A percentile compares a stretch with the other conserved stretches of the same genome.
phyloP scores from a whole-genome alignment of 2,888 invertebrate species.

The Himalopsyche tibetana region DNA sequence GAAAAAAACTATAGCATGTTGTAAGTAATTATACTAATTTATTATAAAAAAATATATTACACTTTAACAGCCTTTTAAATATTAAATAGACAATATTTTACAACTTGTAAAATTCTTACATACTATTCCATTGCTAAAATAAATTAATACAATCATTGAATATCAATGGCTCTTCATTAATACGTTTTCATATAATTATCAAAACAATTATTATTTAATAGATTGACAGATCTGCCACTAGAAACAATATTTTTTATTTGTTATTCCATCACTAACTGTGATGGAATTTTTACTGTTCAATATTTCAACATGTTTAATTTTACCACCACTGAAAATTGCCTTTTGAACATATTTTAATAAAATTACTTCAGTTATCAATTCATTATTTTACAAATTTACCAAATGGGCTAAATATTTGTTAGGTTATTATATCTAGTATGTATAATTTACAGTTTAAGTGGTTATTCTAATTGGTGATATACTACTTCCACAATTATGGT shows the following conservation, averaged over 20 bases:
- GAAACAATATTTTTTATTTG: background rate
- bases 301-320: too few species aligned
- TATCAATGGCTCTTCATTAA: slow-evolving; percentile 59
- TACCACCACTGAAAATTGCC: too few species aligned
- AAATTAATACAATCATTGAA: slow-evolving; percentile 63
- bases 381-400: too few species aligned
- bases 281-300: background rate
- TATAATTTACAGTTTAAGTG: slow-evolving; percentile 20
- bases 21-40: slow-evolving; percentile 1
- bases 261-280: background rate
- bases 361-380: too few species aligned
- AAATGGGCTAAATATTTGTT: background rate
- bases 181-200: slow-evolving; percentile 39
- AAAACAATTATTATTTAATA: slow-evolving; percentile 27
- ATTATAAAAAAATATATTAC: slow-evolving; percentile 29
- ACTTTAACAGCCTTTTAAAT: slow-evolving; percentile 25
- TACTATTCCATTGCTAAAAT: slow-evolving; percentile 51
- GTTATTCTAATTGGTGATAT: slow-evolving; percentile 57
- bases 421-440: background rate
- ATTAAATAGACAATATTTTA: slow-evolving; percentile 39
- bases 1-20: background rate
- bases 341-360: too few species aligned
- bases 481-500: slow-evolving; percentile 62
- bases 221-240: background rate
- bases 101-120: slow-evolving; percentile 42